Percentiles rank a stretch among this genome's conserved stretches.
Evolutionary conservation across 2,797 vertebrate genomes (phyloP).

Genomic region (Muscicapa striata): DNA sequence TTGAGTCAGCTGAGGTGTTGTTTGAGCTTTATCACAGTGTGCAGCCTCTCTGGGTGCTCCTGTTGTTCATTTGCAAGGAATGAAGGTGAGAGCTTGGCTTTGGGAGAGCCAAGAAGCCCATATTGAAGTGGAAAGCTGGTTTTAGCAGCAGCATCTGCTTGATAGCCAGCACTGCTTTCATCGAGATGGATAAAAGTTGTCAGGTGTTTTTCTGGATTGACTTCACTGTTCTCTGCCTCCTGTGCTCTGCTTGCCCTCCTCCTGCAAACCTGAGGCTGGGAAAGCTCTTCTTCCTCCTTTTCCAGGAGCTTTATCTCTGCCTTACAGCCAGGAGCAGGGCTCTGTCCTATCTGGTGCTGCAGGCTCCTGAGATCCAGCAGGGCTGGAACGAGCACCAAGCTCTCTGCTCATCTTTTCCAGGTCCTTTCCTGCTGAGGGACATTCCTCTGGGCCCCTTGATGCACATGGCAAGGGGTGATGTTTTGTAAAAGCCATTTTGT

Average conservation of each 20-base stretch:
- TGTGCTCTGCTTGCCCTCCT: background rate
- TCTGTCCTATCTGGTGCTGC: background rate
- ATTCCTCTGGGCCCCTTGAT: background rate
- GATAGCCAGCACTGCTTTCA: background rate
- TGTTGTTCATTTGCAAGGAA: background rate
- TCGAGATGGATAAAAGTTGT: background rate
- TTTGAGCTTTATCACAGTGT: background rate
- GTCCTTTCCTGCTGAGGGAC: background rate
- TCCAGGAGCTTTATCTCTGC: background rate
- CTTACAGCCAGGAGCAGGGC: background rate
- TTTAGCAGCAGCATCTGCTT: background rate
- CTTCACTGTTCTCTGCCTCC: background rate
- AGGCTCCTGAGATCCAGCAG: background rate
- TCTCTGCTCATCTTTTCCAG: background rate
- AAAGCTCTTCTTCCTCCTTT: rapidly evolving
- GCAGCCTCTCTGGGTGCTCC: background rate
- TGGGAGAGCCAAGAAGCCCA: background rate
- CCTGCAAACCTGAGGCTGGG: background rate
- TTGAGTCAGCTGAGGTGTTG: background rate
- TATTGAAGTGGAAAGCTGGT: background rate
- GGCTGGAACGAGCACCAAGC: background rate
- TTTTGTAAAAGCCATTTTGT: background rate
- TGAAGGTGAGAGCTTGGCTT: background rate
- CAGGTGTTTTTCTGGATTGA: background rate
- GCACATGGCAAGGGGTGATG: rapidly evolving